These are phyloP conservation scores for Olivierus martensii DNA, from an alignment of 1,140 invertebrate genomes.

Conservation along the genomic window DNA sequence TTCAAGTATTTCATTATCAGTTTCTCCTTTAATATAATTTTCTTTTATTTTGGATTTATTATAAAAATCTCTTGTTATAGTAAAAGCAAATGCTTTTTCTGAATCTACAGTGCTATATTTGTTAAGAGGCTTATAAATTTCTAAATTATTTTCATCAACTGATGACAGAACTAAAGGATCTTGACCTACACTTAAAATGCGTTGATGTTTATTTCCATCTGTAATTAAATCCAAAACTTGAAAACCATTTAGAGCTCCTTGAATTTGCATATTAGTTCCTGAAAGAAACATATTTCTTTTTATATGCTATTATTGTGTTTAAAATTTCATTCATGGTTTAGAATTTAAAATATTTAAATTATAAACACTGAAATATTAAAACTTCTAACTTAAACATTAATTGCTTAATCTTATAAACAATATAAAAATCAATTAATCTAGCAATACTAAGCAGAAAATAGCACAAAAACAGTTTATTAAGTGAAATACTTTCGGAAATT, in stretches of 20 bases:
- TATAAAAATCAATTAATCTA: too few relatives aligned
- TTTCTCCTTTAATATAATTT: slow-evolving; percentile 12
- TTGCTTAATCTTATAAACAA: too few relatives aligned
- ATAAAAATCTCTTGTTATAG: slow-evolving; percentile 13
- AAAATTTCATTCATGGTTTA: too few relatives aligned
- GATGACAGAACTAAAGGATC: slow-evolving; percentile 39
- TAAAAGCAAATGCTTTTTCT: slow-evolving; percentile 47
- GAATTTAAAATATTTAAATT: too few relatives aligned
- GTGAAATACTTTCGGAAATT: too few relatives aligned
- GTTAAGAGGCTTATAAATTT: slow-evolving; percentile 6
- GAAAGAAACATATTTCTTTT: too few relatives aligned
- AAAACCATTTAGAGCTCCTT: slow-evolving; percentile 76
- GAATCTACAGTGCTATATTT: slow-evolving; percentile 6
- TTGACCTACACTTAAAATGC: slow-evolving; percentile 69
- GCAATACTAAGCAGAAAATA: too few relatives aligned
- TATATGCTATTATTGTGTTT: too few relatives aligned
- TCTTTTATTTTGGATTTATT: slow-evolving; percentile 1
- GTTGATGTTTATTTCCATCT: slow-evolving; percentile 63
- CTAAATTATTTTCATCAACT: neutral
- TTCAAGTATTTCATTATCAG: slow-evolving; percentile 25
- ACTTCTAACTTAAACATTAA: too few relatives aligned
- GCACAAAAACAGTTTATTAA: too few relatives aligned
- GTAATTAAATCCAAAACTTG: slow-evolving; percentile 76
- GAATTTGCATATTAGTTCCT: slow-evolving; percentile 31
- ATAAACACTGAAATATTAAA: too few relatives aligned